These are phyloP conservation scores for Orchestia grillus DNA, from an alignment of 1,140 invertebrate species.

Conservation along the genomic window DNA sequence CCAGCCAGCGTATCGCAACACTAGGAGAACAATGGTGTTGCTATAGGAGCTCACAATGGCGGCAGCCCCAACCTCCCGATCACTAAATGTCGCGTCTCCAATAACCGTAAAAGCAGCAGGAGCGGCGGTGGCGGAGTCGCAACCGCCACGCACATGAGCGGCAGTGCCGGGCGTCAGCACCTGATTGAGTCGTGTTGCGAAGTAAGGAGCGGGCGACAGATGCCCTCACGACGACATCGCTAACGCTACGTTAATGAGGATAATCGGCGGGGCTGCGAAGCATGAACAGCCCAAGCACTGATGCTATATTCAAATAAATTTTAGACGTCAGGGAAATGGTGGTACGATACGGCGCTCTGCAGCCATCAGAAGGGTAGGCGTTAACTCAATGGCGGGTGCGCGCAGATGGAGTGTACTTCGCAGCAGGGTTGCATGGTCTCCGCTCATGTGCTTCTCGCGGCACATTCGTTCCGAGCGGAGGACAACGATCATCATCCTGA, in stretches of 20 bases:
- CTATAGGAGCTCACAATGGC: background rate
- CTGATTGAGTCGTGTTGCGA: background rate
- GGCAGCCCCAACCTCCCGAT: background rate
- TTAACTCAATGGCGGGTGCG: background rate
- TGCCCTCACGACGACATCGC: background rate
- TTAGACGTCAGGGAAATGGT: background rate
- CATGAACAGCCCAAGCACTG: background rate
- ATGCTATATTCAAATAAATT: background rate
- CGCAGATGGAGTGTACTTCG: background rate
- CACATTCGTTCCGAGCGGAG: background rate
- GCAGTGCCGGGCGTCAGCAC: background rate
- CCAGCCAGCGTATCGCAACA: background rate
- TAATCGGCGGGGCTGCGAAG: background rate
- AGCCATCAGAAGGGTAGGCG: background rate
- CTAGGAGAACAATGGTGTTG: background rate
- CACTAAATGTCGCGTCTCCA: background rate
- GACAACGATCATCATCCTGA: background rate
- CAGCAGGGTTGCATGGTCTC: background rate
- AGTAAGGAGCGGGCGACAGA: background rate
- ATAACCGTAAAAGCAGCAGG: slow-evolving; percentile 7
- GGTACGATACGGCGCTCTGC: background rate
- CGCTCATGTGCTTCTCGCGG: background rate
- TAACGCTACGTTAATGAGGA: background rate
- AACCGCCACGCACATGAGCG: too few relatives aligned
- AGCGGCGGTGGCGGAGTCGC: background rate